phyloP scores from a whole-genome alignment of 2,888 invertebrate genomes.

The Mellilla xanthometata region DNA sequence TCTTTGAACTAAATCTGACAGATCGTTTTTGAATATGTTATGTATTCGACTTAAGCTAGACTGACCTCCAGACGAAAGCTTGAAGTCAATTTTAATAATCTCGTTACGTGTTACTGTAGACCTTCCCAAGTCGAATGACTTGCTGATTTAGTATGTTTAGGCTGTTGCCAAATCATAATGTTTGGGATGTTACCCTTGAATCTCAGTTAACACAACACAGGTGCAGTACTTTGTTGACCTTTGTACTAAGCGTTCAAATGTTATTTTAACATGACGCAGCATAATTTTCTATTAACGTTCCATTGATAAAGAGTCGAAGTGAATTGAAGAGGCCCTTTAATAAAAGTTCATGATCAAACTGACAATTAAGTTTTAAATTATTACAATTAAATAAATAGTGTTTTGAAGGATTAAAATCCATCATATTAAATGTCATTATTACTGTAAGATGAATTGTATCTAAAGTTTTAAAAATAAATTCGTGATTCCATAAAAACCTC shows the following conservation, averaged over 20 bases:
- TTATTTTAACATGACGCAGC: constrained; percentile 5
- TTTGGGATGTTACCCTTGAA: constrained; percentile 14
- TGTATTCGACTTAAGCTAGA: constrained; percentile 6
- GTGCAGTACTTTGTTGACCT: constrained; percentile 4
- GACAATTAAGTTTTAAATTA: background rate
- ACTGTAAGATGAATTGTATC: too few species aligned
- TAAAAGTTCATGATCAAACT: background rate
- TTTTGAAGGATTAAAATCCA: too few species aligned
- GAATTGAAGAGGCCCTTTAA: constrained; percentile 2
- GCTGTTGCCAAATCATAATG: constrained; percentile 15
- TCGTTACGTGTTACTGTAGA: constrained; percentile 4
- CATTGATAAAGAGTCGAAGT: background rate
- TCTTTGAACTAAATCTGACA: too few species aligned
- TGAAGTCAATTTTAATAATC: constrained; percentile 12
- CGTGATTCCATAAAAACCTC: too few species aligned
- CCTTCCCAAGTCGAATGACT: constrained; percentile 17
- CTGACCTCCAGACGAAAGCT: constrained; percentile 19
- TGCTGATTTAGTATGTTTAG: constrained; percentile 13
- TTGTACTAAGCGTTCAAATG: constrained; percentile 5
- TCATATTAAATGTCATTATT: too few species aligned
- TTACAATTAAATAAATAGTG: too few species aligned
- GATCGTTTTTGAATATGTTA: too few species aligned
- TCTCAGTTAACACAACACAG: constrained; percentile 10
- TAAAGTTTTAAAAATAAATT: too few species aligned
- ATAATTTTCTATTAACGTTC: background rate